Evolutionary conservation across 1,140 invertebrate species (phyloP).

Genomic region (Trichonephila clavipes): DNA sequence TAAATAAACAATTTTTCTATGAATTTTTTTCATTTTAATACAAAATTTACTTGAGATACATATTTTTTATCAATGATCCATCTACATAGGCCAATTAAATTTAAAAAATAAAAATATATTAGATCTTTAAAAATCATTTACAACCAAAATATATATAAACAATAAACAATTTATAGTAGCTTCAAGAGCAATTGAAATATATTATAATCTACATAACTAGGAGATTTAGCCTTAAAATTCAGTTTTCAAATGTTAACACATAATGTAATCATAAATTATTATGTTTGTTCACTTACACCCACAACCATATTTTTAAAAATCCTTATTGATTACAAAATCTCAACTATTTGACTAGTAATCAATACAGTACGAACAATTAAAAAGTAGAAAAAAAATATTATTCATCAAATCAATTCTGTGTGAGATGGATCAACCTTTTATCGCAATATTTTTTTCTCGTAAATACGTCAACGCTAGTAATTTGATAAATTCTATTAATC

Average conservation of each 20-base stretch:
- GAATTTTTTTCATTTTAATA: too few relatives aligned
- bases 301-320: not conserved
- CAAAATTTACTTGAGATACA: too few relatives aligned
- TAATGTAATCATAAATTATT: too few relatives aligned
- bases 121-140: too few relatives aligned
- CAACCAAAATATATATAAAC: too few relatives aligned
- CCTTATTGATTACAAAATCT: not conserved
- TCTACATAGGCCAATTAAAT: too few relatives aligned
- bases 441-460: not conserved
- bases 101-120: too few relatives aligned
- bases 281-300: not conserved
- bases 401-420: not conserved
- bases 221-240: not conserved
- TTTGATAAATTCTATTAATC: not conserved
- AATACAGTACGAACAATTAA: not conserved
- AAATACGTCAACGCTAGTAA: slow-evolving; percentile 4
- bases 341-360: not conserved
- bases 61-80: too few relatives aligned
- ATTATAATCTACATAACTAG: not conserved
- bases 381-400: not conserved
- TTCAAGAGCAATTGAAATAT: too few relatives aligned
- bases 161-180: too few relatives aligned
- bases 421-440: not conserved
- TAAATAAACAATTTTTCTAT: too few relatives aligned
- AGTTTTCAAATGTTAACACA: not conserved